Base-by-base conservation (phyloP, 2,888 invertebrate species). In the Euproctis similis region DNA sequence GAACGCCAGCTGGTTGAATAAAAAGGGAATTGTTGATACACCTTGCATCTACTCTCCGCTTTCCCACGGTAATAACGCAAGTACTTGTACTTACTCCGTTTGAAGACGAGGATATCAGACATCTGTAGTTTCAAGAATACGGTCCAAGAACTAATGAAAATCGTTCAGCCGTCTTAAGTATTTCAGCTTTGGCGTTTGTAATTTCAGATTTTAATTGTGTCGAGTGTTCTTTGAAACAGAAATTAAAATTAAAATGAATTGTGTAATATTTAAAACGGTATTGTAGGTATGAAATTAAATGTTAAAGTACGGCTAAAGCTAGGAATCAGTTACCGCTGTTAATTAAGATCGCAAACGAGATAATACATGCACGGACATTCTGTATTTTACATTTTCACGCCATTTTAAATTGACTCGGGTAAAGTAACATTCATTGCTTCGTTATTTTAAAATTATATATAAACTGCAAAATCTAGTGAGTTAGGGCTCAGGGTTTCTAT, bases 1-100 rank as follows among this genome's bases (percentile, higher is more conserved):
- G 30, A 26, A 27, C 33, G 39, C 36, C 53, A 42, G 46, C 42
- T 52, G 43, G 32, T 36, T 34, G 36, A 29, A 37, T 52, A 48
- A 67, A 68, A 66, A 61, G 66, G 61, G 65, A 74, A 70, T 65
- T 68, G 66, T 64, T 55, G 42, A 32, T 55, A 59, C 68, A 69
- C 67, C 69, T 73, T 64, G 60, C 60, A 37, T 39, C 38, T 40
- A 16, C 31, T 42, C 34, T 47, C 47, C 41, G 42, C 36, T 39
- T 73, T 72, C 75, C 66, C 71, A 74, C 73, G 68, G 40, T 57
- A 52, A 53, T 42, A 29, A 32, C 21, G 28, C 30, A 8, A 39
- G 39, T 46, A 28, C 41, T 42, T 52, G 45, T n/a, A n/a, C n/a
- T n/a, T n/a, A n/a, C n/a, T n/a, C n/a, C n/a, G 46, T 48, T 44